Conservation (phyloP, 2,797 vertebrate genomes). For the Neosilurus hyrtlii region DNA sequence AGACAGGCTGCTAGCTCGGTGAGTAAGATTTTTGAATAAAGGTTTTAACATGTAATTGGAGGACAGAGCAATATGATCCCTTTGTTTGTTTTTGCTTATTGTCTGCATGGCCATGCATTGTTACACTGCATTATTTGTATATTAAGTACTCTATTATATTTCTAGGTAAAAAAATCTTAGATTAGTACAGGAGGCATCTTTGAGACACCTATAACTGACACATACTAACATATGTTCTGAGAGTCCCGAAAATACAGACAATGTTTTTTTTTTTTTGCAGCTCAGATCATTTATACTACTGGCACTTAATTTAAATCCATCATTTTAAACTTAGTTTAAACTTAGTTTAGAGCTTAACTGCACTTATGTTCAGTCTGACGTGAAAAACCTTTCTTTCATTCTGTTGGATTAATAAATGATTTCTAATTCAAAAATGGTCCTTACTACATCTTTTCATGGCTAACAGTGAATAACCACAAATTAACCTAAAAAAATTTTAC, state of each 20-base stretch:
- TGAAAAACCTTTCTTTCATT: background rate
- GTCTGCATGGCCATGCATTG: background rate
- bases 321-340: background rate
- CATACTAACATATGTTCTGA: background rate
- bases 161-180: too few species aligned
- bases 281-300: background rate
- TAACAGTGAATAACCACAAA: background rate
- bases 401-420: background rate
- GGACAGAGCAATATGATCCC: background rate
- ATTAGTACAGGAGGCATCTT: background rate
- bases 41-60: background rate
- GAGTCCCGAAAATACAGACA: background rate
- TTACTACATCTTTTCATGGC: background rate
- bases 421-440: too few species aligned
- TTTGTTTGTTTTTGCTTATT: background rate
- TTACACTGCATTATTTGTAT: background rate
- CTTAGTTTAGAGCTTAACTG: background rate
- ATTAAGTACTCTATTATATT: background rate
- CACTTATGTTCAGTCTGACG: background rate
- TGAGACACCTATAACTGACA: background rate
- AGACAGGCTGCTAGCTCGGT: background rate
- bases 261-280: conserved; percentile 2
- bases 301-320: background rate
- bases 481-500: background rate
- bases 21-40: background rate